Conservation (phyloP, 2,797 vertebrate species). For the Myotis daubentonii region DNA sequence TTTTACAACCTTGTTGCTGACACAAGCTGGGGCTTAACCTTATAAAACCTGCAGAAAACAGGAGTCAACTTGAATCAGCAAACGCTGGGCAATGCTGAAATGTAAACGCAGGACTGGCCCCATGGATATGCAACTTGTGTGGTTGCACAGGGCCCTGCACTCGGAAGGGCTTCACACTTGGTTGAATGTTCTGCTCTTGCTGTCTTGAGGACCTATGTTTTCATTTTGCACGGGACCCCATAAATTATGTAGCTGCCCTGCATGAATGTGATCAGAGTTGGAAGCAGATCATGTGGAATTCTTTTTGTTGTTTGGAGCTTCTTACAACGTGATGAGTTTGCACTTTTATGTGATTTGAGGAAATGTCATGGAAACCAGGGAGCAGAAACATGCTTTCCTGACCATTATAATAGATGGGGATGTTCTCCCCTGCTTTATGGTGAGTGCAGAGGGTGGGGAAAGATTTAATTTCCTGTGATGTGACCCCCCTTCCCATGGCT, state of each 20-base stretch:
- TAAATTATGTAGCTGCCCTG: background rate
- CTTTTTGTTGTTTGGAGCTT: background rate
- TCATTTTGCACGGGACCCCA: background rate
- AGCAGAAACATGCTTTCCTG: slow-evolving; percentile 32
- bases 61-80: background rate
- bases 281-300: background rate
- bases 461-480: background rate
- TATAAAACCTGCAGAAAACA: slow-evolving; percentile 41
- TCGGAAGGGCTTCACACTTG: background rate
- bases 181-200: background rate
- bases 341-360: slow-evolving; percentile 45
- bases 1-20: background rate
- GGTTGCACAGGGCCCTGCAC: background rate
- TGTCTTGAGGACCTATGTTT: background rate
- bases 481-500: background rate
- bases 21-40: background rate
- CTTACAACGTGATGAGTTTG: slow-evolving; percentile 7
- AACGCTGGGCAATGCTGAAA: slow-evolving; percentile 2
- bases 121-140: no score
- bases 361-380: background rate
- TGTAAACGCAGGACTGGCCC: background rate
- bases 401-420: background rate
- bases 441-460: background rate
- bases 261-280: slow-evolving; percentile 21
- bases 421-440: background rate